Evolutionary conservation across 2,113 vertebrate species (phyloP).

Genomic region (Neotoma lepida): DNA sequence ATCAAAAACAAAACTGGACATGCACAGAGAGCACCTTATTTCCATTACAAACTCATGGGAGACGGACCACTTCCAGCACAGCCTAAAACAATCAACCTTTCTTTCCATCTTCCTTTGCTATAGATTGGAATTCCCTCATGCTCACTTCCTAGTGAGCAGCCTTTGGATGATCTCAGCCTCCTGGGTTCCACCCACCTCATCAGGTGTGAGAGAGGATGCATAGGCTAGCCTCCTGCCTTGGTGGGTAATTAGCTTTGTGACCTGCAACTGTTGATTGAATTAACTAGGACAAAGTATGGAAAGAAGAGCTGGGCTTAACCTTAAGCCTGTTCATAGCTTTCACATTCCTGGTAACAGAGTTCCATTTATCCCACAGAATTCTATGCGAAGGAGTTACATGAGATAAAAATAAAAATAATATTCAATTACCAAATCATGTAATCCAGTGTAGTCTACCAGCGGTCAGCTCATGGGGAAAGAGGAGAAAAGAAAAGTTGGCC

Average conservation of each 20-base stretch:
- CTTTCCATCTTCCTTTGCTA: not conserved
- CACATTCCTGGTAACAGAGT: not conserved
- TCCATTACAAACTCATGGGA: not conserved
- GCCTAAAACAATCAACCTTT: not conserved
- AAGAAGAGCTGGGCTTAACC: not conserved
- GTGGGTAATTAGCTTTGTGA: not conserved
- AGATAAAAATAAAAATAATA: not conserved
- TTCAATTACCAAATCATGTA: not conserved
- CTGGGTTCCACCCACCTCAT: not conserved
- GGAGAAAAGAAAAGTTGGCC: not conserved
- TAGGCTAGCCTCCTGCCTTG: not conserved
- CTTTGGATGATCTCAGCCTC: not conserved
- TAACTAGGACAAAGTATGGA: not conserved
- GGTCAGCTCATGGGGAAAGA: not conserved
- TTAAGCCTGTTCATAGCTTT: not conserved
- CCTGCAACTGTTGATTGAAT: not conserved
- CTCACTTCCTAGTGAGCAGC: not conserved
- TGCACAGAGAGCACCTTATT: not conserved
- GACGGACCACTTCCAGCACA: not conserved
- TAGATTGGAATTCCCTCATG: not conserved
- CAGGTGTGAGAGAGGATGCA: not conserved
- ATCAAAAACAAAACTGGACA: not conserved
- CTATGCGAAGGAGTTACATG: not conserved
- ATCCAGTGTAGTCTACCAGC: not conserved
- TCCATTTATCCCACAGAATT: not conserved